Evolutionary conservation across 2,113 vertebrate species (phyloP).

Genomic region (Thunnus maccoyii): DNA sequence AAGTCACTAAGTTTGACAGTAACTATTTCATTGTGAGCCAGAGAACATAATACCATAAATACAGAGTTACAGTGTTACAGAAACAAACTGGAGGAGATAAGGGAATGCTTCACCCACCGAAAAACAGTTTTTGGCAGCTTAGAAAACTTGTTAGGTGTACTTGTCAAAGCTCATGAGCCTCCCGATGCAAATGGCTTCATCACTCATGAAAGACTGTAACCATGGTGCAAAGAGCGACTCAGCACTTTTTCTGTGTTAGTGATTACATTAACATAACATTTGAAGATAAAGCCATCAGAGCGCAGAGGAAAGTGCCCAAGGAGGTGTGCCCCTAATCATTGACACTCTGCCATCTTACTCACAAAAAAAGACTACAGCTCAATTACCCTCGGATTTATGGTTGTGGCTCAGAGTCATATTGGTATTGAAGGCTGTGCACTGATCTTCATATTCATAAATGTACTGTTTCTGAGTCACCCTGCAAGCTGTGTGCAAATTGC

Average conservation of each 20-base stretch:
- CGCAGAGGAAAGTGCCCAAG: conserved; percentile 10
- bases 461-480: conserved; percentile 26
- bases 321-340: conserved; percentile 51
- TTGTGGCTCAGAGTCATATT: conserved; percentile 8
- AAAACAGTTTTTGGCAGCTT: conserved; percentile 43
- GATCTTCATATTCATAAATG: conserved; percentile 50
- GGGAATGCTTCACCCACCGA: neutral
- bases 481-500: conserved; percentile 14
- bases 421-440: conserved; percentile 17
- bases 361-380: conserved; percentile 44
- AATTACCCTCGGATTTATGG: conserved; percentile 56
- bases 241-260: conserved; percentile 64
- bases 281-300: conserved; percentile 50
- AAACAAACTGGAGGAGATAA: conserved; percentile 28
- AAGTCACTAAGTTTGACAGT: conserved; percentile 25
- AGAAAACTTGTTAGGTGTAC: conserved; percentile 57
- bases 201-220: conserved; percentile 47
- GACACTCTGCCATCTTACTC: conserved; percentile 38
- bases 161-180: conserved; percentile 48
- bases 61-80: conserved; percentile 19
- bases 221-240: conserved; percentile 41
- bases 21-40: neutral
- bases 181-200: conserved; percentile 62
- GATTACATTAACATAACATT: conserved; percentile 76
- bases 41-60: conserved; percentile 34